These are phyloP conservation scores for Hyposoter didymator DNA, from an alignment of 2,888 invertebrate genomes.

Conservation along the genomic window DNA sequence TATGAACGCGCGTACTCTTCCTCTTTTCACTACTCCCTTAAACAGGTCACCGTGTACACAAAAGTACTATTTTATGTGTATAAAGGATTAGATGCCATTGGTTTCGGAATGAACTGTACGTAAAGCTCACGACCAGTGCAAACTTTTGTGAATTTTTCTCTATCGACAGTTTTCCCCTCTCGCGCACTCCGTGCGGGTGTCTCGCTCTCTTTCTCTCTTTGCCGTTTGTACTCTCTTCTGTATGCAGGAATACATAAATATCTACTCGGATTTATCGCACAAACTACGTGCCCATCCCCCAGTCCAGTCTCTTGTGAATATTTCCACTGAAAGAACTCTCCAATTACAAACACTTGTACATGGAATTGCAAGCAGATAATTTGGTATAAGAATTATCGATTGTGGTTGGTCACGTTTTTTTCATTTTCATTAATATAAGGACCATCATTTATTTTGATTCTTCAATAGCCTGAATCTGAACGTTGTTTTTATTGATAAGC, in stretches of 20 bases:
- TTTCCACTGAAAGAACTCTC: background rate
- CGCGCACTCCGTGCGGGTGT: background rate
- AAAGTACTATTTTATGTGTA: constrained; percentile 41
- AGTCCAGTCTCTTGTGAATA: background rate
- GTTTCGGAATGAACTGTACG: constrained; percentile 5
- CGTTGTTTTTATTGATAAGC: background rate
- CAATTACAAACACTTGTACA: background rate
- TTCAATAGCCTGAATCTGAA: background rate
- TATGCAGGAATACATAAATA: constrained; percentile 37
- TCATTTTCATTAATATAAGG: background rate
- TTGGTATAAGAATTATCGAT: background rate
- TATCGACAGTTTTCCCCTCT: constrained; percentile 48
- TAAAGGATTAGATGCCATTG: constrained; percentile 24
- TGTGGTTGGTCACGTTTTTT: background rate
- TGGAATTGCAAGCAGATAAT: background rate
- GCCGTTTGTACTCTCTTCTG: constrained; percentile 15
- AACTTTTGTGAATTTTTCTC: constrained; percentile 62
- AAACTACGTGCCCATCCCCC: constrained; percentile 32
- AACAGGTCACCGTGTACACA: background rate
- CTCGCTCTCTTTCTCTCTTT: constrained; percentile 15
- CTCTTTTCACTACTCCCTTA: constrained; percentile 32
- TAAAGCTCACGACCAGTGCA: constrained; percentile 2
- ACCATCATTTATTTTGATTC: background rate
- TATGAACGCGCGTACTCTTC: constrained; percentile 47
- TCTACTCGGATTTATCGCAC: constrained; percentile 55